Base-by-base conservation (phyloP, 1,140 invertebrate species). In the Cydia strobilella region DNA sequence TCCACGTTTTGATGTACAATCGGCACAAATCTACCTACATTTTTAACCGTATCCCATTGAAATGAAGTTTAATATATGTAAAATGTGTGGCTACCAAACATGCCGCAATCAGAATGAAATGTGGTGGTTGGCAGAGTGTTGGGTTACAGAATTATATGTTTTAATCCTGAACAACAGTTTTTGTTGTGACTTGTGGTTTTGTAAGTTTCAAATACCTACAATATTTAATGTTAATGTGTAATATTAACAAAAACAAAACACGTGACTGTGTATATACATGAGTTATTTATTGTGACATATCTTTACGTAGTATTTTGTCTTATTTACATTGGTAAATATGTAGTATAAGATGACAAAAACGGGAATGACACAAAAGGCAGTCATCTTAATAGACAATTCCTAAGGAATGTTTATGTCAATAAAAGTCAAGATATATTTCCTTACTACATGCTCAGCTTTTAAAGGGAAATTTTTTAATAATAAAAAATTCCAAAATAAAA, bases 181-280 rank as follows among this genome's bases (percentile, higher is more conserved):
- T 59, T 20, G 51, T 20, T 59, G 18, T 59, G 54, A 59, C 54
- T 59, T 23, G 54, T 59, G 54, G 54, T 59, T 59, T 59, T 7
- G 18, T 23, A 1, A n/a, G 20, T 59, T 59, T 59, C 15, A 12
- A 59, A 59, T n/a, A 25, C 25, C 25, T 25, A 3, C 9, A 23
- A 59, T 54, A n/a, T n/a, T n/a, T n/a, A 54, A 31, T 39, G 35
- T 59, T 59, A 18, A 20, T 59, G 9, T 59, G 54, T 59, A 23
- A 59, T 59, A 6, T 20, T 9, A 23, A 59, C 2, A 59, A 51
- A n/a, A 18, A 1, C 48, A 18, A 18, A 18, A 18, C 48, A n/a
- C 12, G n/a, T n/a, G n/a, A n/a, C n/a, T n/a, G n/a, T n/a, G 12
- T 18, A 1, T 51, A 18, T n/a, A 51, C 15, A n/a, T 18, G 12